Base-by-base conservation (phyloP, 2,797 vertebrate genomes). In the Benthosema pterotum region DNA sequence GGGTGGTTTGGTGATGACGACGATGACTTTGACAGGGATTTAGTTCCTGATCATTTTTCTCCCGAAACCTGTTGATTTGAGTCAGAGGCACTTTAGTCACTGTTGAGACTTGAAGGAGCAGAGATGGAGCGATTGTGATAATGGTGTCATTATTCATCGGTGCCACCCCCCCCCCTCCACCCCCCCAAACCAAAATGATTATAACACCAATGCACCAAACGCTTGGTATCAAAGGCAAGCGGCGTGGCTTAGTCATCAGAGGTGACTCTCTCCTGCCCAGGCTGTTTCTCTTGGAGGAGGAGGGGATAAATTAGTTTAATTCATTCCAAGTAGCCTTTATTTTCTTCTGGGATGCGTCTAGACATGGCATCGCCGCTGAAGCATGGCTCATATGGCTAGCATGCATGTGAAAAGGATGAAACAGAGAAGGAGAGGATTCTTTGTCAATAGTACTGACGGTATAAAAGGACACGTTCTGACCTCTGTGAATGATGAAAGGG, bases 281-380 rank as follows among this genome's bases (percentile, higher is more conserved):
- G 43, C 22, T 60, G 1, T 62, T 28, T 5, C 18, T 6, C 42
- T 46, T n/a, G 16, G 32, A 8, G 22, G 22, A 25, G 22, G 22
- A 25, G 22, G 22, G 5, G 22, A 25, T 25, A 25, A 3, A 25
- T 25, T 25, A 3, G 22, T 25, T 25, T 19, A n/a, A 19, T 16
- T 68, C 11, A 14, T 18, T 57, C 47, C 14, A 28, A 43, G 22
- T 46, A 42, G 28, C 65, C 43, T 57, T 60, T 25, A 25, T 25
- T 25, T 25, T 25, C 22, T n/a, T 62, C 42, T 14, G 48, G 25
- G 57, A 68, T 75, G 42, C 58, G 80, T 74, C 56, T 12, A 9
- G 60, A 63, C 72, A 56, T 0, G 17, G 51, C 57, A 7, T 25
- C 42, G 15, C 11, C 32, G 9, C 48, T 17, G 52, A 22, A 15